These are phyloP conservation scores for Trimorus sp. DNA, from an alignment of 2,888 invertebrate species.

Conservation along the genomic window DNA sequence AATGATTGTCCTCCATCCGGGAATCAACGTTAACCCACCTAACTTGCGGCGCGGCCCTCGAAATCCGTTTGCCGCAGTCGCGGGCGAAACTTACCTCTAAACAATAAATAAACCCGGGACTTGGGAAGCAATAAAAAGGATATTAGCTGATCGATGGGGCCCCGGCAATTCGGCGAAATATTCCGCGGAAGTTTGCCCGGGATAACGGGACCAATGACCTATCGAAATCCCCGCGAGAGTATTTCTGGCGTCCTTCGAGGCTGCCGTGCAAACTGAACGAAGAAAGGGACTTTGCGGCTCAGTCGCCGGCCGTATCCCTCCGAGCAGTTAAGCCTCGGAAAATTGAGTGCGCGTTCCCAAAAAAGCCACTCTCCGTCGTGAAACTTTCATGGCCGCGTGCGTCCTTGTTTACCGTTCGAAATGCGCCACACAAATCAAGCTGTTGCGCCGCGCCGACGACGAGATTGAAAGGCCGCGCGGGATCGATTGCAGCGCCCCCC, in stretches of 20 bases:
- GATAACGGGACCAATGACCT: constrained; percentile 52
- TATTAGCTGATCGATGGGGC: constrained; percentile 54
- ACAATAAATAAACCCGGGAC: constrained; percentile 48
- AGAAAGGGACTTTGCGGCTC: constrained; percentile 70
- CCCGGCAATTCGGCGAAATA: constrained; percentile 42
- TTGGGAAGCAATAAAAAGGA: constrained; percentile 54
- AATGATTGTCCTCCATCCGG: too few species aligned
- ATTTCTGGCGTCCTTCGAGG: constrained; percentile 33
- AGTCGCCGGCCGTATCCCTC: constrained; percentile 61
- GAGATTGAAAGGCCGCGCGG: constrained; percentile 20
- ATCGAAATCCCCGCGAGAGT: constrained; percentile 51
- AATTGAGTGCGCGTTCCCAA: constrained; percentile 76
- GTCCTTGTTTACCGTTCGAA: constrained; percentile 54
- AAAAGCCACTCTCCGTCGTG: constrained; percentile 64
- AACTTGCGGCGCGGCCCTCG: too few species aligned
- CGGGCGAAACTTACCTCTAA: constrained; percentile 42
- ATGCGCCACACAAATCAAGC: constrained; percentile 47
- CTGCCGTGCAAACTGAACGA: constrained; percentile 61
- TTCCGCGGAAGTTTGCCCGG: constrained; percentile 44
- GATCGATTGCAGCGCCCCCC: not conserved
- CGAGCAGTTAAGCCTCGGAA: constrained; percentile 77
- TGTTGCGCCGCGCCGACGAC: constrained; percentile 27
- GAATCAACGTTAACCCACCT: too few species aligned
- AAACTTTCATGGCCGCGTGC: constrained; percentile 45
- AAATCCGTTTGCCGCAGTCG: too few species aligned